Conservation (phyloP, 1,140 invertebrate species). For the Bombus affinis region DNA sequence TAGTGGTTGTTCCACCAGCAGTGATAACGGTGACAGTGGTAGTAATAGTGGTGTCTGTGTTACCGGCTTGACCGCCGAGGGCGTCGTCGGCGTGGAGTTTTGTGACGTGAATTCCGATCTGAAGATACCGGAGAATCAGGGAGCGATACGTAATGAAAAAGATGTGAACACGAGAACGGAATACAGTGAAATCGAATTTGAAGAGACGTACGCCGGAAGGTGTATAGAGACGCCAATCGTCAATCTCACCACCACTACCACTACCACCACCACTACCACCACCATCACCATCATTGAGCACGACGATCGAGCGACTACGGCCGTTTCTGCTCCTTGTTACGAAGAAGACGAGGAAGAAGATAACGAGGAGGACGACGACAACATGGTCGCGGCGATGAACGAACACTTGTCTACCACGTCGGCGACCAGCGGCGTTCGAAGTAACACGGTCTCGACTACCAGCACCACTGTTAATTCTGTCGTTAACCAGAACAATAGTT, state of each 20-base stretch:
- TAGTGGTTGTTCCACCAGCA: neutral
- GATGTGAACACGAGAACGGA: neutral
- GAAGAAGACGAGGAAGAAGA: slow-evolving; percentile 53
- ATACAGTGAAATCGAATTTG: slow-evolving; percentile 13
- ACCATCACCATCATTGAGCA: slow-evolving; percentile 52
- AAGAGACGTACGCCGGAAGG: slow-evolving; percentile 7
- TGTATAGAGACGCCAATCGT: slow-evolving; percentile 37
- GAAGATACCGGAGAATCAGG: slow-evolving; percentile 16
- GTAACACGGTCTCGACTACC: slow-evolving; percentile 46
- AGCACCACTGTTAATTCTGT: slow-evolving; percentile 39
- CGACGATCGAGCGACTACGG: slow-evolving; percentile 53
- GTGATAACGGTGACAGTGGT: slow-evolving; percentile 36
- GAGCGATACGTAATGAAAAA: neutral
- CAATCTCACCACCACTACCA: slow-evolving; percentile 27
- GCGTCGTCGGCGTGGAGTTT: slow-evolving; percentile 59
- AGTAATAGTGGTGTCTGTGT: slow-evolving; percentile 44
- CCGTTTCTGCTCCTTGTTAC: slow-evolving; percentile 36
- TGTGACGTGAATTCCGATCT: slow-evolving; percentile 47
- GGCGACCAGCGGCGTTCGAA: slow-evolving; percentile 74
- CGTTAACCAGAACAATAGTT: slow-evolving; percentile 38
- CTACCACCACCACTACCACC: slow-evolving; percentile 16
- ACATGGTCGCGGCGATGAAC: slow-evolving; percentile 82
- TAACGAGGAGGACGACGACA: slow-evolving; percentile 58
- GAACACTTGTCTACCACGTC: slow-evolving; percentile 79
- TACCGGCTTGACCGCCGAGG: slow-evolving; percentile 54